Evolutionary conservation across 2,113 vertebrate genomes (phyloP).

Genomic region (Procavia capensis): DNA sequence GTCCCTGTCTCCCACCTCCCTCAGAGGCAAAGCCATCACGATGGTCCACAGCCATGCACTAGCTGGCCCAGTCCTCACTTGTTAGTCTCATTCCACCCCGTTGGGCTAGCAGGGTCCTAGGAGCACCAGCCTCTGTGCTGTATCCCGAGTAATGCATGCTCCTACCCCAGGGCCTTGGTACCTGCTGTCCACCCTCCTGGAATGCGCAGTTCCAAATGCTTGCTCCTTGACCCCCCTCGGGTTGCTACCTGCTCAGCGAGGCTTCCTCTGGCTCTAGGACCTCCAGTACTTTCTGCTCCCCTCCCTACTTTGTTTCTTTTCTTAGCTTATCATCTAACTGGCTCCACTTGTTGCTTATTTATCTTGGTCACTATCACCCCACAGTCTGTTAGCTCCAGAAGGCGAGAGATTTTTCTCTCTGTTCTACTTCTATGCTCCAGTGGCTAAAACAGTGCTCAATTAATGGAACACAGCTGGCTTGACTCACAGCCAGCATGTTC

Average conservation of each 20-base stretch:
- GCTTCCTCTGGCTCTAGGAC: background rate
- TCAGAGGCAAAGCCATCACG: background rate
- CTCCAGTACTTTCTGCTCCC: background rate
- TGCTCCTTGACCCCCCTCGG: background rate
- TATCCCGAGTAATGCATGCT: too few species aligned
- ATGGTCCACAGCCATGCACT: background rate
- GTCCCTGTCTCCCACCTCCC: background rate
- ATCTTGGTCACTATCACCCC: background rate
- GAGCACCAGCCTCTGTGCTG: background rate
- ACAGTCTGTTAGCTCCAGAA: rapidly evolving
- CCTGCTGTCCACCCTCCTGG: too few species aligned
- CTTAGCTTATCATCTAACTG: background rate
- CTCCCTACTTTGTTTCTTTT: background rate
- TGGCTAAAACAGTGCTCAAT: background rate
- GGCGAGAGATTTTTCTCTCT: background rate
- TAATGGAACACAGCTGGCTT: background rate
- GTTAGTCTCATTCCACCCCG: background rate
- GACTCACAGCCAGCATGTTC: background rate
- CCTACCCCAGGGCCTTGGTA: background rate
- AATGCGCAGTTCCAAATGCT: background rate
- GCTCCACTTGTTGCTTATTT: background rate
- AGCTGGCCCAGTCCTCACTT: rapidly evolving
- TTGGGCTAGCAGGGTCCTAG: background rate
- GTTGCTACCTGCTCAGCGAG: background rate
- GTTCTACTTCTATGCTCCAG: background rate